A percentile compares a stretch with the other conserved stretches of the same genome.
Conservation (phyloP, 1,140 invertebrate genomes). For the Orius insidiosus region DNA sequence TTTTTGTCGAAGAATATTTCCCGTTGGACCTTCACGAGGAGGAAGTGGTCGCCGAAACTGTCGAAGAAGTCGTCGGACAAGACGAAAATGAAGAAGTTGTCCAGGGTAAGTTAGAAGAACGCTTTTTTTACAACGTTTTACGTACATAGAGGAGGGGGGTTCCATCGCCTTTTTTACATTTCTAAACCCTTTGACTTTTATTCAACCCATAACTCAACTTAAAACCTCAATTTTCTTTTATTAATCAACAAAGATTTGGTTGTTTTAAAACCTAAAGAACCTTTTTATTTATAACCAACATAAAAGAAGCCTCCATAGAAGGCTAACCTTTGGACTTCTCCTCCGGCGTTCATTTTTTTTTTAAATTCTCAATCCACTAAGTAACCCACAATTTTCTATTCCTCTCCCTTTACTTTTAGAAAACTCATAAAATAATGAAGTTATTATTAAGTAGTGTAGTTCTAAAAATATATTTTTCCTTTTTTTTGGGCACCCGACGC, state of each 20-base stretch:
- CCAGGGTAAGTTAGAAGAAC: slow-evolving; percentile 11
- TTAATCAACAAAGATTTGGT: no score
- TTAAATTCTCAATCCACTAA: no score
- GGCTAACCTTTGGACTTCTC: slow-evolving; percentile 13
- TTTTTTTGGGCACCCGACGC: no score
- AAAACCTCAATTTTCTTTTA: neutral
- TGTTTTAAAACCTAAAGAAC: neutral
- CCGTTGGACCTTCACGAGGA: slow-evolving; percentile 16
- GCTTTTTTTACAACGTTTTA: neutral
- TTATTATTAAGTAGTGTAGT: no score
- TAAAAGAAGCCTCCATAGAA: slow-evolving; percentile 17
- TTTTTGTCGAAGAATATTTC: slow-evolving; percentile 17
- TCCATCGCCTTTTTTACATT: no score
- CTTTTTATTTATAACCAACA: slow-evolving; percentile 18
- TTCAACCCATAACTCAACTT: neutral
- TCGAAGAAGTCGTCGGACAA: slow-evolving; percentile 7
- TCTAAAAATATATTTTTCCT: no score
- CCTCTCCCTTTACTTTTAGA: no score
- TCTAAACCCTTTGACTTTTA: no score
- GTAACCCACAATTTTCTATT: no score
- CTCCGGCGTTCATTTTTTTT: no score
- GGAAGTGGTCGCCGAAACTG: slow-evolving; percentile 15
- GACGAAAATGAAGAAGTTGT: slow-evolving; percentile 15
- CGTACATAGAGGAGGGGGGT: neutral
- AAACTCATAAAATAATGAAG: no score